Evolutionary conservation across 2,797 vertebrate species (phyloP), one percentile per base, ranked within the genome.

Genomic region (Macropus fuliginosus): DNA sequence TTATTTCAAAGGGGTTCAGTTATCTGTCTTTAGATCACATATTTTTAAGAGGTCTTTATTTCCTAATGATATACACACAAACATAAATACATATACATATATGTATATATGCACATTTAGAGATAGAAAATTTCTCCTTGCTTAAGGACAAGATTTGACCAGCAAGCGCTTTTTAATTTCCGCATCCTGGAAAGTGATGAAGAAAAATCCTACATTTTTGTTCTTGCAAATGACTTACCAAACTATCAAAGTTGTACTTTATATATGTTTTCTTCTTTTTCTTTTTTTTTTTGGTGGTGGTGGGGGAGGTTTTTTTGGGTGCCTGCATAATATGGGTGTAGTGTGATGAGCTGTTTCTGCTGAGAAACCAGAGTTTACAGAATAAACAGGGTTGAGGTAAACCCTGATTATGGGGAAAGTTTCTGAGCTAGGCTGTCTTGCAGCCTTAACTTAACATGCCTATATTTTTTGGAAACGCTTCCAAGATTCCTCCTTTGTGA

Each of bases 291-390:
- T 50, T 87, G 21, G 24, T 87, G n/a, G 74, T 46, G 74, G 9
- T 27, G 9, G 74, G 21, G 96, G 97, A 97, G 94, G 31, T 94
- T 91, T 94, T 98, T 97, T 95, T 97, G 46, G 95, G 34, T 81
- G 46, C 98, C 97, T 98, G 90, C 96, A 0, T 56, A 96, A 95
- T 87, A 31, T 14, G 98, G 93, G 96, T 98, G 95, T 94, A 97
- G 95, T 28, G 8, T 98, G 97, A 98, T 98, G 98, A 97, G 94
- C 96, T 97, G 95, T 97, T 98, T 98, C 98, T 97, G 95, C 97
- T 98, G 97, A 98, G 98, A 98, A 98, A 97, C 97, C 95, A 98
- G 97, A 97, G 96, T 98, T 98, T 98, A 98, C 96, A 98, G 98
- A 97, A 98, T 98, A 98, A 98, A 98, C 97, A 98, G 95, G 96